phyloP scores from a whole-genome alignment of 1,140 invertebrate genomes.

The Leptinotarsa lineolata region DNA sequence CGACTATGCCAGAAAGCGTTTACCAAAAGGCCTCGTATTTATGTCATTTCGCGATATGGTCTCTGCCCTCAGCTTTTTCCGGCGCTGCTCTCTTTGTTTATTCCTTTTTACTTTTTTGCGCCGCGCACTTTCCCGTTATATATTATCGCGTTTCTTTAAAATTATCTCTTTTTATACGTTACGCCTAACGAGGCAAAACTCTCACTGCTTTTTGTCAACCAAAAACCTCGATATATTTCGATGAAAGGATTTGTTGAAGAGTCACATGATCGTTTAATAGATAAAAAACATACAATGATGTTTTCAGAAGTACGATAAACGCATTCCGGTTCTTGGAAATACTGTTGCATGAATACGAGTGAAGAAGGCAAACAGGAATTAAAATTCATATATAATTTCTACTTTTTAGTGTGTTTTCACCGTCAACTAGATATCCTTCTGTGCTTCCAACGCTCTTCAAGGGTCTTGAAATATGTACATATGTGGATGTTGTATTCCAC shows the following conservation, averaged over 20 bases:
- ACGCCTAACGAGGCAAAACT: neutral
- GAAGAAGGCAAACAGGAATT: no score
- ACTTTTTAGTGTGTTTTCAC: no score
- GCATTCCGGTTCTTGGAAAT: no score
- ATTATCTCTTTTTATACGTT: conserved; percentile 17
- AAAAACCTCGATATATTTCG: neutral
- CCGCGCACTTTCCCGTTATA: neutral
- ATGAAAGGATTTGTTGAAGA: neutral
- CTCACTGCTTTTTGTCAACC: conserved; percentile 1
- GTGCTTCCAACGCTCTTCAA: no score
- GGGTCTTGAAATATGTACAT: no score
- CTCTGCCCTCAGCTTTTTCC: conserved; percentile 18
- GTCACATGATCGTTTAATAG: no score
- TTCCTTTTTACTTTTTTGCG: conserved; percentile 13
- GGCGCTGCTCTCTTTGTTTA: conserved; percentile 19
- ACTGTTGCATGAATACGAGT: no score
- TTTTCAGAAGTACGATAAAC: no score
- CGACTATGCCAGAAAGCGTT: neutral
- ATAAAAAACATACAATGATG: no score
- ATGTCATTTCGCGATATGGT: conserved; percentile 20
- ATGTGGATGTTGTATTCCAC: no score
- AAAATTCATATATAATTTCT: no score
- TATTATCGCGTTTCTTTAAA: conserved; percentile 11
- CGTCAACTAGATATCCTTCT: no score
- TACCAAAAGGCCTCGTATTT: conserved; percentile 8